Base-by-base conservation (phyloP, 2,888 invertebrate genomes). In the Neoitamus cyanurus region DNA sequence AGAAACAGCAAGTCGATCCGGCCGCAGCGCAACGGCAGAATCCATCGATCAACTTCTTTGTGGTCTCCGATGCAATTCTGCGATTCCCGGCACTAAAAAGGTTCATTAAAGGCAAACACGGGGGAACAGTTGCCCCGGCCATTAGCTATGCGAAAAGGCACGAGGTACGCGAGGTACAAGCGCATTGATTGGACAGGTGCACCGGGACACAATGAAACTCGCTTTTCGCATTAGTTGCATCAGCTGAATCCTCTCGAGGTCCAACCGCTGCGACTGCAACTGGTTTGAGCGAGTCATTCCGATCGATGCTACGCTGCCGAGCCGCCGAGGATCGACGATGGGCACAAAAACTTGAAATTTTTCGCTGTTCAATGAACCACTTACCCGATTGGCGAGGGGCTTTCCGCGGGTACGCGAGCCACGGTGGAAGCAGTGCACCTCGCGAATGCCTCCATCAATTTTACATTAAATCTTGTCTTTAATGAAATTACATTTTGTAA, bases 21-120 rank as follows among this genome's bases (percentile, higher is more conserved):
- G 15, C 46, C 48, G 20, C 20, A 20, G 48, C 7, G 48, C 48
- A 48, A 9, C 7, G 25, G 25, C 25, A 58, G 58, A 58, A 58
- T 58, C 20, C 58, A 58, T 58, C 58, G 58, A 58, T 58, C 58
- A 58, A 25, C 58, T 20, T 58, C 25, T 58, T 58, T 58, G 58
- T 58, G 25, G 58, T 20, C 58, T 42, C 42, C 20, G 15, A 58
- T 58, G 58, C 58, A 58, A 58, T 15, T 58, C 7, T 25, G 58
- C 58, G 58, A 25, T 58, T 58, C 15, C 20, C 58, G 11, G 25
- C 25, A 20, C 58, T 58, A 58, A 58, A 58, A 73, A 73, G 37
- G 73, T 73, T 73, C 73, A 73, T 73, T 73, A 73, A 73, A 73
- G 9, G 73, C 15, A 34, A 73, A 73, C 73, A 73, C 37, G 73